These are phyloP conservation scores for Hoplias malabaricus DNA, from an alignment of 2,113 vertebrate genomes.

Conservation along the genomic window DNA sequence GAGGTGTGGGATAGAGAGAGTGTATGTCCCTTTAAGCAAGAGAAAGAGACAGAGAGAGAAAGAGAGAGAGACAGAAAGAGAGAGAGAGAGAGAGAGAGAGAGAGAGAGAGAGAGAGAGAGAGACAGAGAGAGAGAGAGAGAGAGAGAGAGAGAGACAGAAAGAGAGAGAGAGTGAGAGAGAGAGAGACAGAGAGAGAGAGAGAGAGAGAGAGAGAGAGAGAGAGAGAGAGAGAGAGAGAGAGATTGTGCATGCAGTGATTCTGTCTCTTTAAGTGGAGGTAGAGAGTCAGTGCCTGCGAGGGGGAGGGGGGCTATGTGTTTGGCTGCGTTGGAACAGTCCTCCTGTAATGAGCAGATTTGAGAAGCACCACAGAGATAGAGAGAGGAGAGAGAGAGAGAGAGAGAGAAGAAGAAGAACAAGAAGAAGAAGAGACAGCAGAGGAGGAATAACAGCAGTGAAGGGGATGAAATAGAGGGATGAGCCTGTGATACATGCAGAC, in stretches of 20 bases:
- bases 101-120: conserved; percentile 1
- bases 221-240: conserved; percentile 13
- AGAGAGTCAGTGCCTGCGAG: conserved; percentile 44
- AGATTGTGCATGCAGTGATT: conserved; percentile 56
- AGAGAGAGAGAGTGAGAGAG: conserved; percentile 1
- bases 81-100: conserved; percentile 5
- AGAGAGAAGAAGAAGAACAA: conserved; percentile 34
- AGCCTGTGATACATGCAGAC: conserved; percentile 25
- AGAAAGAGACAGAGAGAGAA: not conserved
- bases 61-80: conserved; percentile 14
- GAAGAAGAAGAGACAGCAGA: no score
- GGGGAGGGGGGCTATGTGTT: conserved; percentile 51
- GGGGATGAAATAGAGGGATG: no score
- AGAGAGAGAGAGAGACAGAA: conserved; percentile 22
- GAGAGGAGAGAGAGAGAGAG: conserved; percentile 49
- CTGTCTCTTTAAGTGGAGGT: conserved; percentile 76
- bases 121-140: conserved; percentile 20
- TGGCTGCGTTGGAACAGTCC: conserved; percentile 57
- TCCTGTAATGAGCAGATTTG: conserved; percentile 68
- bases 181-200: conserved; percentile 3
- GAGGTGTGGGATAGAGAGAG: not conserved
- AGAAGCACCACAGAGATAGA: conserved; percentile 57
- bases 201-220: conserved; percentile 26
- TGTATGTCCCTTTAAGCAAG: conserved; percentile 40
- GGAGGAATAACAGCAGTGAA: conserved; percentile 38